Conservation (phyloP, 1,140 invertebrate genomes). For the Aplysia californica region DNA sequence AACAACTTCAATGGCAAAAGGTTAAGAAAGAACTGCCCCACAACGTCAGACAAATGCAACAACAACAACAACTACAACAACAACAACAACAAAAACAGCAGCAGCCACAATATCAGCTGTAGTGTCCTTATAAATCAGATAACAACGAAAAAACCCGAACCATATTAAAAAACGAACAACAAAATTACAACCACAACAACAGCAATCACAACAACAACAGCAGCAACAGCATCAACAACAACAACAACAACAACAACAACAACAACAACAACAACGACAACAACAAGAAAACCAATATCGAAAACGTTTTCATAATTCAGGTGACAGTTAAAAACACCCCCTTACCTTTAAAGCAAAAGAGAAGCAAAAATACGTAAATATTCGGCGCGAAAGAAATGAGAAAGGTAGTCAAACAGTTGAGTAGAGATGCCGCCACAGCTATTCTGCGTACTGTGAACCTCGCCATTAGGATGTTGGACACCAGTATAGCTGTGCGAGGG, state of each 20-base stretch:
- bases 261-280: too few relatives aligned
- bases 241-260: too few relatives aligned
- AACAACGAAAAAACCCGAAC: too few relatives aligned
- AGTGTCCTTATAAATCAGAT: too few relatives aligned
- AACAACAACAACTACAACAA: too few relatives aligned
- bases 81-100: too few relatives aligned
- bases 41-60: too few relatives aligned
- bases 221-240: too few relatives aligned
- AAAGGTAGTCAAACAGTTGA: neutral
- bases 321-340: neutral
- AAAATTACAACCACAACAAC: neutral
- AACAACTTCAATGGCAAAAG: too few relatives aligned
- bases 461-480: neutral
- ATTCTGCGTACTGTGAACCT: neutral
- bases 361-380: neutral
- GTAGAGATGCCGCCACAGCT: neutral
- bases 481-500: neutral
- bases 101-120: too few relatives aligned
- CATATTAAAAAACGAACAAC: neutral
- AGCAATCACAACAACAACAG: neutral
- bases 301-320: neutral
- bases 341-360: slow-evolving; percentile 6
- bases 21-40: too few relatives aligned
- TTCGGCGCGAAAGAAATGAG: neutral
- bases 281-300: neutral